These are phyloP conservation scores for Columbina picui DNA, from an alignment of 2,113 vertebrate genomes.

Conservation along the genomic window DNA sequence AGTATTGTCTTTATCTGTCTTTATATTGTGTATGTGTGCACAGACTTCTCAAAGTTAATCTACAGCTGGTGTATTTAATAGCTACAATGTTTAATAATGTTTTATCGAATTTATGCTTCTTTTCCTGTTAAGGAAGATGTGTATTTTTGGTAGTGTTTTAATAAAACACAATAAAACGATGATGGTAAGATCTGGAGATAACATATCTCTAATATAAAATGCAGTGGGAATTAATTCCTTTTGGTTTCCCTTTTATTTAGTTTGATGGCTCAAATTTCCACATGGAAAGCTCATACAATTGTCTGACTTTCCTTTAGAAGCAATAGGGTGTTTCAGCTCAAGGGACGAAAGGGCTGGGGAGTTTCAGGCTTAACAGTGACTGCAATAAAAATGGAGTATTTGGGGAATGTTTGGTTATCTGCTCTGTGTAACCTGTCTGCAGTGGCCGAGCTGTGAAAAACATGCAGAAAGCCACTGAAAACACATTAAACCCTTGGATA, in stretches of 20 bases:
- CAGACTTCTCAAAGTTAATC: slow-evolving; percentile 1
- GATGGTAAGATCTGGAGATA: background rate
- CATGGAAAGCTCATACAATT: background rate
- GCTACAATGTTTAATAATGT: background rate
- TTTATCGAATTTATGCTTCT: background rate
- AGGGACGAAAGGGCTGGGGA: background rate
- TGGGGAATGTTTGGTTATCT: background rate
- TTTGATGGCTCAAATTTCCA: background rate
- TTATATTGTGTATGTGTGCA: background rate
- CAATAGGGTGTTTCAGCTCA: background rate
- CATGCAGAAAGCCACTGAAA: background rate
- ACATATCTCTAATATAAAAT: background rate
- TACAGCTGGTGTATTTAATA: background rate
- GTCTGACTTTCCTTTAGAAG: background rate
- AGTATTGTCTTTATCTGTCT: background rate
- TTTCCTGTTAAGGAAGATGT: background rate
- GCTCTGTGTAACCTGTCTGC: background rate
- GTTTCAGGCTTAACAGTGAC: background rate
- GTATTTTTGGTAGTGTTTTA: background rate
- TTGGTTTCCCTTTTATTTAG: background rate
- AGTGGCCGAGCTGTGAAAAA: background rate
- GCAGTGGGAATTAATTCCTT: background rate
- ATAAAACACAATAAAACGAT: background rate
- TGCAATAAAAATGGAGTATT: background rate
- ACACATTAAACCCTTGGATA: background rate